Base-by-base conservation (phyloP, 1,140 invertebrate genomes). In the Alviniconcha marisindica region DNA sequence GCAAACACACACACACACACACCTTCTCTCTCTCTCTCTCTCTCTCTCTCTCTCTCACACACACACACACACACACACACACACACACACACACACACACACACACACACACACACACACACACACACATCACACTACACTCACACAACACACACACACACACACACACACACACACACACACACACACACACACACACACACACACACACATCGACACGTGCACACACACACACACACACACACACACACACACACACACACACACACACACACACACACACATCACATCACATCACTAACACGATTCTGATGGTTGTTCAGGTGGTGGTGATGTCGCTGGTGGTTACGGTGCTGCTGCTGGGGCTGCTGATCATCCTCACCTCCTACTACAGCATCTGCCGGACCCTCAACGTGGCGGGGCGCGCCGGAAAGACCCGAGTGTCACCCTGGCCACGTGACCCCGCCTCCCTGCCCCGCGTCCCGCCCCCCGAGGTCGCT, bases 331-430 rank as follows among this genome's bases (percentile, higher is more conserved):
- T 86, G 66, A 56, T 87, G 36, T 69, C 83, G 10, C 60, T 88
- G 18, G 80, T 88, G 33, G 31, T 87, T n/a, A 56, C 81, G 12
- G 78, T 79, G 18, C 83, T 88, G 56, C 12, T 84, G 0, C 44
- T 85, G 24, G 85, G 84, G 31, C 60, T 88, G 18, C 63, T 87
- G 7, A 51, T 88, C 40, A 85, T 88, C 42, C 48, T 87, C 15
- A 78, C 76, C 7, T 90, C 84, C 2, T 90, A 90, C 60, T 89
- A 88, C 66, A 87, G 73, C 18, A 88, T 90, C 51, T 88, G 85
- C 21, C 87, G 86, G 63, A 84, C 85, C 24, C 80, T 90, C 4
- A 85, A 86, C 73, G 74, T 87, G n/a, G 81, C 82, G 7, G 83
- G 80, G 14, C 60, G 83, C 7, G 82, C 86, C 36, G 77, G 82